phyloP scores from a whole-genome alignment of 1,140 invertebrate genomes.

The Diploscapter pachys region DNA sequence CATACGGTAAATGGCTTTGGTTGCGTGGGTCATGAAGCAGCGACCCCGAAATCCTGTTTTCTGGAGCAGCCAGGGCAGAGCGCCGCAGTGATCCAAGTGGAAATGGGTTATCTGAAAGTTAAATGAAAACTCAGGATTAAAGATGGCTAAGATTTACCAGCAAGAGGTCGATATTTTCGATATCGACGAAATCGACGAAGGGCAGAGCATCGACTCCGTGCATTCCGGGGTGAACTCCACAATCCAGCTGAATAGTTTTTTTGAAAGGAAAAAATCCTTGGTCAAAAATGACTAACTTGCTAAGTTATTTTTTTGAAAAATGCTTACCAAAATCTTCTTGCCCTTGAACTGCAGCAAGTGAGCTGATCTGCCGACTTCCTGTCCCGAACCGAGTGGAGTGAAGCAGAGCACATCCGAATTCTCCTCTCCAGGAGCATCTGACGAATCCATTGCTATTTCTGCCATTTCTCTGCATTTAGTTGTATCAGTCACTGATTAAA shows the following conservation, averaged over 20 bases:
- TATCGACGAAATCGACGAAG: constrained; percentile 94
- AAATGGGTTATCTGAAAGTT: constrained; percentile 66
- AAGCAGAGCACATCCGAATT: constrained; percentile 37
- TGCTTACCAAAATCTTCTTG: constrained; percentile 88
- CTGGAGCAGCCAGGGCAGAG: constrained; percentile 92
- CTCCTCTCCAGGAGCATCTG: constrained; percentile 13
- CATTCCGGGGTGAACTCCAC: constrained; percentile 95
- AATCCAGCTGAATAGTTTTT: constrained; percentile 72
- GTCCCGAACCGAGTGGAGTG: constrained; percentile 76
- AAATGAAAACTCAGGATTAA: constrained; percentile 12
- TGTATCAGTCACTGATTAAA: too few relatives aligned
- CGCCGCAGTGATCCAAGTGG: constrained; percentile 96
- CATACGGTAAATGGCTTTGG: constrained; percentile 99
- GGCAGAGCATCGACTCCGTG: constrained; percentile 94
- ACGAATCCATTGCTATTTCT: neutral
- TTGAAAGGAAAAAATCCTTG: too few relatives aligned
- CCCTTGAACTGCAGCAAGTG: constrained; percentile 98
- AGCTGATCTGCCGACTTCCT: constrained; percentile 98
- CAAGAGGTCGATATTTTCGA: constrained; percentile 91
- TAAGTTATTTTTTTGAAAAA: neutral
- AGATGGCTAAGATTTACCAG: constrained; percentile 67
- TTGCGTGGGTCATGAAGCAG: constrained; percentile 99
- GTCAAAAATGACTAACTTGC: too few relatives aligned
- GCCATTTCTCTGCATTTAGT: too few relatives aligned
- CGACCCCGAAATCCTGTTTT: constrained; percentile 96